A percentile compares a stretch with the other conserved stretches of the same genome.
These are phyloP conservation scores for Dreissena rostriformis DNA, from an alignment of 1,140 invertebrate genomes.

Conservation along the genomic window DNA sequence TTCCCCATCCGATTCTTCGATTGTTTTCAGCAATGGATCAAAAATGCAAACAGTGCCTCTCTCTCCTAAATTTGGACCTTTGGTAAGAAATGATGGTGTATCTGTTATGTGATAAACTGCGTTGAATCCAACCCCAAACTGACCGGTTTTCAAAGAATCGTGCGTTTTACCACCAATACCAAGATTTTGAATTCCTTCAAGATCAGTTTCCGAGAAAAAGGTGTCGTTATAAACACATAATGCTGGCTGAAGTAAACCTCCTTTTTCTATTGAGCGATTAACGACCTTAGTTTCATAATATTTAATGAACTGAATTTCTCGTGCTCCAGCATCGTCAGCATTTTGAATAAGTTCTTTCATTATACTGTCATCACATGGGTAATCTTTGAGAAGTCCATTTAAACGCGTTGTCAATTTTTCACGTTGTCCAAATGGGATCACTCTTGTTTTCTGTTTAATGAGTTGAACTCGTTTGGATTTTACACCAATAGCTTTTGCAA, in stretches of 20 bases:
- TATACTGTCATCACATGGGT: constrained; percentile 69
- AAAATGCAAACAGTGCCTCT: constrained; percentile 67
- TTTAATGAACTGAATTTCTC: constrained; percentile 73
- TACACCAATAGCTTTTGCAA: constrained; percentile 57
- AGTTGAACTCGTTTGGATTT: constrained; percentile 54
- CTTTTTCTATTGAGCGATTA: constrained; percentile 57
- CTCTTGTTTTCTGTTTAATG: not conserved
- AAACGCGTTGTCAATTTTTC: constrained; percentile 72
- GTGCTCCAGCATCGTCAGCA: constrained; percentile 77
- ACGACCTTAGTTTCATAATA: constrained; percentile 64
- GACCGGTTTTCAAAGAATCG: constrained; percentile 68
- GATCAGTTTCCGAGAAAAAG: constrained; percentile 71
- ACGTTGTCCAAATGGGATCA: constrained; percentile 67
- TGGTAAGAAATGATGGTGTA: constrained; percentile 72
- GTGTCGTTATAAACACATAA: constrained; percentile 75
- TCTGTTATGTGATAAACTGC: constrained; percentile 77
- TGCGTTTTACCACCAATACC: constrained; percentile 66
- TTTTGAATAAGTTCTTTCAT: constrained; percentile 80
- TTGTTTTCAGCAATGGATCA: constrained; percentile 71
- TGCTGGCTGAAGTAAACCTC: constrained; percentile 71
- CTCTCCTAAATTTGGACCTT: constrained; percentile 57
- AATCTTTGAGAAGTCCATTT: constrained; percentile 69
- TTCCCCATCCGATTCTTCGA: constrained; percentile 52
- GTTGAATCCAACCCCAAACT: constrained; percentile 77
- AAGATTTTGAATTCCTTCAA: constrained; percentile 73